phyloP scores from a whole-genome alignment of 2,797 vertebrate genomes.

The Falco rusticolus region DNA sequence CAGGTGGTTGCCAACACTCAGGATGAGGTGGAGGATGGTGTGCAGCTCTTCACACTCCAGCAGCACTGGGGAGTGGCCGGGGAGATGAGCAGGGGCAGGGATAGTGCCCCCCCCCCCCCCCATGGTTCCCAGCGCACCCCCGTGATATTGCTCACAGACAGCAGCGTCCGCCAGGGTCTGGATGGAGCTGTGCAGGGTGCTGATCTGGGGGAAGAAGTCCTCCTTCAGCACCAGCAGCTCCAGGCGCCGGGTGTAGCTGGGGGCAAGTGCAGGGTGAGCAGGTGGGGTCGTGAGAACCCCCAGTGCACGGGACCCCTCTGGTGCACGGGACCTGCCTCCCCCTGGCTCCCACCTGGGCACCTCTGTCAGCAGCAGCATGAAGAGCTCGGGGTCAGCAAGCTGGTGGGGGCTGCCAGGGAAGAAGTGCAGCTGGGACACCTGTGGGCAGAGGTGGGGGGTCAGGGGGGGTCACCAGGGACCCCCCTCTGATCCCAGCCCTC shows the following conservation, averaged over 20 bases:
- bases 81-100: not conserved
- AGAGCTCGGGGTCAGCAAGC: not conserved
- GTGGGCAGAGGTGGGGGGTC: not conserved
- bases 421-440: not conserved
- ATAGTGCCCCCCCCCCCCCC: not conserved
- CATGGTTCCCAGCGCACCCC: not conserved
- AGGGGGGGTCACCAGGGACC: rapidly evolving
- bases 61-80: slow-evolving; percentile 72
- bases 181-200: slow-evolving; percentile 76
- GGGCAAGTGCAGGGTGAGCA: not conserved
- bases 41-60: slow-evolving; percentile 82
- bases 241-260: slow-evolving; percentile 81
- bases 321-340: not conserved
- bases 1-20: slow-evolving; percentile 87
- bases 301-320: too few relatives aligned
- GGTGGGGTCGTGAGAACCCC: not conserved
- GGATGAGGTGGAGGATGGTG: slow-evolving; percentile 82
- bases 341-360: slow-evolving; percentile 77
- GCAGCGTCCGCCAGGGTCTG: slow-evolving; percentile 77
- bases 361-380: slow-evolving; percentile 68
- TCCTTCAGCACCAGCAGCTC: slow-evolving; percentile 83
- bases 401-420: not conserved
- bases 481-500: too few relatives aligned
- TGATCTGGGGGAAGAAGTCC: slow-evolving; percentile 81
- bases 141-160: slow-evolving; percentile 61